Conservation (phyloP, 2,888 invertebrate genomes). For the Cancer borealis region DNA sequence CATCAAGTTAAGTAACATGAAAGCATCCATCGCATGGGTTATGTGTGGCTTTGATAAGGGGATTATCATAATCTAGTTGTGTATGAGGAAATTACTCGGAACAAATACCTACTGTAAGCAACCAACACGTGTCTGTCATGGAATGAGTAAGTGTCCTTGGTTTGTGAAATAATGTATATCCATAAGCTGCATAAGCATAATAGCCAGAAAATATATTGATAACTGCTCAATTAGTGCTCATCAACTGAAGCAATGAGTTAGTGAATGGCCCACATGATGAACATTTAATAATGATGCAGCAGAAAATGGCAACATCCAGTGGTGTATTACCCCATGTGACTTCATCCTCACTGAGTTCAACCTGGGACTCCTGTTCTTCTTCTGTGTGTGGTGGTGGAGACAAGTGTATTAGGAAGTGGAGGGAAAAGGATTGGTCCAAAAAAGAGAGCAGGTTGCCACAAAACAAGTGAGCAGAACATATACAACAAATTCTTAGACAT, state of each 20-base stretch:
- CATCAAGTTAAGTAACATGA: background rate
- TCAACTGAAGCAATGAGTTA: background rate
- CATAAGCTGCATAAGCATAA: slow-evolving; percentile 43
- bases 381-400: slow-evolving; percentile 64
- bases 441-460: slow-evolving; percentile 15
- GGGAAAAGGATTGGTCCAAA: too few species aligned
- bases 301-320: slow-evolving; percentile 12
- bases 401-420: slow-evolving; percentile 48
- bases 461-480: background rate
- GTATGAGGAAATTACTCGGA: background rate
- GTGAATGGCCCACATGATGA: background rate
- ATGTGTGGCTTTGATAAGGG: background rate
- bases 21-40: background rate
- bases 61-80: background rate
- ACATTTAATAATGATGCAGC: background rate
- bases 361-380: slow-evolving; percentile 69
- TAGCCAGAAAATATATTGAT: background rate
- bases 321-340: slow-evolving; percentile 69
- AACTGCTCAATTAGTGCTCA: background rate
- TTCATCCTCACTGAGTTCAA: slow-evolving; percentile 71
- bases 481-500: background rate
- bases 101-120: background rate
- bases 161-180: background rate
- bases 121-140: background rate
- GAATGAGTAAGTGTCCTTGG: background rate